Base-by-base conservation (phyloP, 2,888 invertebrate species). In the Halictus ligatus region DNA sequence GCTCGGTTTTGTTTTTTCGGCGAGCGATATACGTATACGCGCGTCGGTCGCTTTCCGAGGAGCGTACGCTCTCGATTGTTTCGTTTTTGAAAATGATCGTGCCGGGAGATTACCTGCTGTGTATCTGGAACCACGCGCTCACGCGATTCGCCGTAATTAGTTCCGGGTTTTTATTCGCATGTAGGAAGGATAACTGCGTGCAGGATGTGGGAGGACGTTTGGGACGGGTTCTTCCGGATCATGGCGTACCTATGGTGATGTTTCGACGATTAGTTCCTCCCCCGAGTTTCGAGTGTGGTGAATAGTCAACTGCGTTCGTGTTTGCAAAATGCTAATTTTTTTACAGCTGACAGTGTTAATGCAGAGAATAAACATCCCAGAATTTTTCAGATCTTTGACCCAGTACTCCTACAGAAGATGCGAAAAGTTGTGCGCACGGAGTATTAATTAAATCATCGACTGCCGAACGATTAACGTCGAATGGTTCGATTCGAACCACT, bases 201-300 rank as follows among this genome's bases (percentile, higher is more conserved):
- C 74, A 78, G 76, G 81, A 69, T 69, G 73, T 72, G 21, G 54
- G 48, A 54, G 25, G 5, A 58, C 29, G 13, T 48, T 48, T 25
- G 58, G 58, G n/a, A 60, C 43, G 69, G 67, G 74, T 40, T 71
- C 74, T 74, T 29, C 58, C 18, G 74, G 74, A 43, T 10, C 46
- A 6, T 43, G 60, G 4, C n/a, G n/a, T 25, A 64, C 54, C 75
- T 64, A 35, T 1, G 71, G 50, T 2, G 25, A 40, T 25, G 40
- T 48, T 71, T 18, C 46, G 35, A 12, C 18, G 25, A n/a, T 48
- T 48, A 67, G n/a, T 77, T n/a, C 5, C 13, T 29, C 60, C 7
- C 25, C 13, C 5, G 60, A 29, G 13, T 60, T 60, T 64, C 25
- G 60, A 0, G 12, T 6, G 0, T 25, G 25, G n/a, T 13, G 12